Conservation (phyloP, 2,797 vertebrate species). For the Epinephelus awoara region DNA sequence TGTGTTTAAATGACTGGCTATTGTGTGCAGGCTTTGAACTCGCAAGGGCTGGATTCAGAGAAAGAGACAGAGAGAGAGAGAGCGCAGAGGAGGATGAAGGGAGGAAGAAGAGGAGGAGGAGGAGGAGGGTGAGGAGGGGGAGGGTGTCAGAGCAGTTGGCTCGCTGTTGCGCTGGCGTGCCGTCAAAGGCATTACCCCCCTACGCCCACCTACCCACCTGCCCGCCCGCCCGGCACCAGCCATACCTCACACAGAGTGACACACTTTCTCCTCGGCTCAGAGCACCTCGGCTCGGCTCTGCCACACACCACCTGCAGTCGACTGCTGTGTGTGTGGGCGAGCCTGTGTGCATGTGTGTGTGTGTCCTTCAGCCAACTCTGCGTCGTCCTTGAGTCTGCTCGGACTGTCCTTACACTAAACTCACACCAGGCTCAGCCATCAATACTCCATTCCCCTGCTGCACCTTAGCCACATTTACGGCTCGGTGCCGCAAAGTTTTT, state of each 20-base stretch:
- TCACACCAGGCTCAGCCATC: conserved; percentile 38
- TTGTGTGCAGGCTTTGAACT: conserved; percentile 60
- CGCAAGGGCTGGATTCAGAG: conserved; percentile 42
- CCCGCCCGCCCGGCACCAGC: conserved; percentile 42
- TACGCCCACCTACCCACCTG: conserved; percentile 43
- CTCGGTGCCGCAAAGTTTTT: neutral
- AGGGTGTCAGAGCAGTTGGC: conserved; percentile 54
- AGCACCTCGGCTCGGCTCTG: conserved; percentile 36
- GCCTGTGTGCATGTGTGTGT: conserved; percentile 20
- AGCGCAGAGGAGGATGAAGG: conserved; percentile 12
- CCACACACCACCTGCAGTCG: conserved; percentile 57
- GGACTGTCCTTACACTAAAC: conserved; percentile 44
- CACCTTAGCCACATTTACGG: conserved; percentile 24
- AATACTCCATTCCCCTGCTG: conserved; percentile 29
- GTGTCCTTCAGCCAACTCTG: conserved; percentile 69
- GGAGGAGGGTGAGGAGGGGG: conserved; percentile 6
- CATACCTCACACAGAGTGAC: conserved; percentile 62
- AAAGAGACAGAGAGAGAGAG: conserved; percentile 38
- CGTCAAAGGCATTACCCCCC: conserved; percentile 47
- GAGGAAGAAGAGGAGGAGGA: conserved; percentile 13
- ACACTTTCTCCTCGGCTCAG: conserved; percentile 57
- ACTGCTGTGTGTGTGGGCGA: conserved; percentile 56
- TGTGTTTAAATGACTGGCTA: conserved; percentile 51
- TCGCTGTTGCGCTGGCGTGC: conserved; percentile 57
- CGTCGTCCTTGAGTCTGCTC: conserved; percentile 62